A percentile compares a stretch with the other conserved stretches of the same genome.
These are phyloP conservation scores for Volucella inanis DNA, from an alignment of 2,888 invertebrate genomes.

Conservation along the genomic window DNA sequence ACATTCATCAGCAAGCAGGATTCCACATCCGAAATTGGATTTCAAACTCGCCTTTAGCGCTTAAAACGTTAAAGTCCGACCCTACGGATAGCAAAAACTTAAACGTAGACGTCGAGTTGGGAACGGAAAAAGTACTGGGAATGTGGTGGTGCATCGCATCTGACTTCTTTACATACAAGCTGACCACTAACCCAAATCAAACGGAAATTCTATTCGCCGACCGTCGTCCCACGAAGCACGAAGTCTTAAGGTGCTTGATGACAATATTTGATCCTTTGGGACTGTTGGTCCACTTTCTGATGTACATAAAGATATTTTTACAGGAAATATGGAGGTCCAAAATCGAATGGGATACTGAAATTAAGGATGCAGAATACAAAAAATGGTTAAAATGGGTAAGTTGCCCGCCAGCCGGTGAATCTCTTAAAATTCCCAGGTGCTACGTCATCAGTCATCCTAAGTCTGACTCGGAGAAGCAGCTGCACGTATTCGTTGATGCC, in stretches of 20 bases:
- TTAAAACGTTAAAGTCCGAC: too few relatives aligned
- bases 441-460: background rate
- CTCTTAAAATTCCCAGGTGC: background rate
- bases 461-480: background rate
- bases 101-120: too few relatives aligned
- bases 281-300: background rate
- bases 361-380: too few relatives aligned
- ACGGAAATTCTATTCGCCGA: background rate
- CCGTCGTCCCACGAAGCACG: background rate
- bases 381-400: background rate
- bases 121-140: too few relatives aligned
- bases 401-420: background rate
- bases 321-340: slow-evolving; percentile 2
- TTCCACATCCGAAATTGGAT: too few relatives aligned
- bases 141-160: background rate
- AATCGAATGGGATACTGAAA: background rate
- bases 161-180: background rate
- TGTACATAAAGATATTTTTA: background rate
- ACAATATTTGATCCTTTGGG: background rate
- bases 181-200: background rate
- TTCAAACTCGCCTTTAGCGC: too few relatives aligned
- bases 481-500: slow-evolving; percentile 4
- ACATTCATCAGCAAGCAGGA: too few relatives aligned
- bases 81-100: too few relatives aligned
- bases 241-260: background rate